phyloP scores from a whole-genome alignment of 2,113 vertebrate species.

The Ctenomys sociabilis region DNA sequence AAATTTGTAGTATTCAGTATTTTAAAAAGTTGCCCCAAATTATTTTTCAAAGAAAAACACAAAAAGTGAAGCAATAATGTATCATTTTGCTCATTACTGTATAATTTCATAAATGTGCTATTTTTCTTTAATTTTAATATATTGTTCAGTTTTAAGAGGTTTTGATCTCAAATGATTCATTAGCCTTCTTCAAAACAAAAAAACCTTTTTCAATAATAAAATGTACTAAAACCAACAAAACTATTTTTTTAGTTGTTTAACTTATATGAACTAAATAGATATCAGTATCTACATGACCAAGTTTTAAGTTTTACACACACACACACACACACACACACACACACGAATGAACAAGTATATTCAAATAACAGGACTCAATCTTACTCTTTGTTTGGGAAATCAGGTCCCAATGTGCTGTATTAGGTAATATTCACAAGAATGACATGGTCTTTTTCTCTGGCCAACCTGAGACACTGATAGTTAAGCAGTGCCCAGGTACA shows the following conservation, averaged over 20 bases:
- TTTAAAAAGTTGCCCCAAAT: not conserved
- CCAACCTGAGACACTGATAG: fast-evolving
- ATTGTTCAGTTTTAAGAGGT: not conserved
- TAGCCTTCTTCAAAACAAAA: not conserved
- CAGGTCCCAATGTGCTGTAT: not conserved
- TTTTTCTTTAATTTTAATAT: not conserved
- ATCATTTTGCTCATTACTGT: not conserved
- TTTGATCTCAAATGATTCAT: slow-evolving; percentile 9
- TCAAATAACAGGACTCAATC: not conserved
- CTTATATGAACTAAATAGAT: not conserved
- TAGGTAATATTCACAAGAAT: not conserved
- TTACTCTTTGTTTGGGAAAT: not conserved
- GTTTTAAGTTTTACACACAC: too few species aligned
- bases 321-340: not conserved
- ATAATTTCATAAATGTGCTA: not conserved
- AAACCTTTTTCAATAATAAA: not conserved
- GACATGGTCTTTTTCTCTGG: too few species aligned
- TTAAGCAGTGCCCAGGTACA: not conserved
- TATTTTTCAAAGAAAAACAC: not conserved
- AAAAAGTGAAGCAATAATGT: not conserved
- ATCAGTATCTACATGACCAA: not conserved
- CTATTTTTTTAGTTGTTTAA: not conserved
- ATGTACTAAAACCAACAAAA: not conserved
- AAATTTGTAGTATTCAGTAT: not conserved
- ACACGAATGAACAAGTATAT: not conserved